Evolutionary conservation across 2,797 vertebrate species (phyloP).

Genomic region (Sebastiscus albofasciatus): DNA sequence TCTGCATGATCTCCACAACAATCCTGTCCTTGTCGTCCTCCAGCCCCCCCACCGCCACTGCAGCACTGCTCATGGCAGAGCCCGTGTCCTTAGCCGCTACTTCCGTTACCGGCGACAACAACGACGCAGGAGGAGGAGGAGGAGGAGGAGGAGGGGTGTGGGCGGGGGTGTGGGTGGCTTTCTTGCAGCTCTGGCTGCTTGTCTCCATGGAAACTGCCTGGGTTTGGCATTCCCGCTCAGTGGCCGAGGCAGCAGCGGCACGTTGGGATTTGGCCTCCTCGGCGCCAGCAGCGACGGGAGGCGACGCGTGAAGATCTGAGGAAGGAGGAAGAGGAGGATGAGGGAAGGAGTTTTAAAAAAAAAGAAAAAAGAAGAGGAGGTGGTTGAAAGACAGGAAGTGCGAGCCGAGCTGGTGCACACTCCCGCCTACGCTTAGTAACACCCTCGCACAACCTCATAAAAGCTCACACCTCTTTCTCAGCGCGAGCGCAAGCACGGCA

Average conservation of each 20-base stretch:
- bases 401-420: constrained; percentile 44
- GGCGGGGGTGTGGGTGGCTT: constrained; percentile 77
- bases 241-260: constrained; percentile 58
- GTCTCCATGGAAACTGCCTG: constrained; percentile 83
- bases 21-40: constrained; percentile 97
- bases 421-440: constrained; percentile 58
- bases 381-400: constrained; percentile 60
- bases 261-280: constrained; percentile 84
- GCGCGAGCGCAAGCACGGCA: constrained; percentile 28
- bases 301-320: constrained; percentile 79
- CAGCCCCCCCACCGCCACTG: constrained; percentile 71
- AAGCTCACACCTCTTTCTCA: constrained; percentile 59
- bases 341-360: constrained; percentile 15
- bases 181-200: constrained; percentile 73
- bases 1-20: constrained; percentile 97
- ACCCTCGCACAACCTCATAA: constrained; percentile 61
- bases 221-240: constrained; percentile 75
- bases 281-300: constrained; percentile 62
- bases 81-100: constrained; percentile 76
- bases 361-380: constrained; percentile 7
- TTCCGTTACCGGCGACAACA: constrained; percentile 62
- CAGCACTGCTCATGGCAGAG: constrained; percentile 34
- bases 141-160: constrained; percentile 58
- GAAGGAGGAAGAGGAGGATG: constrained; percentile 36
- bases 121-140: constrained; percentile 38